Evolutionary conservation across 2,888 invertebrate species (phyloP).

Genomic region (Phania funesta): DNA sequence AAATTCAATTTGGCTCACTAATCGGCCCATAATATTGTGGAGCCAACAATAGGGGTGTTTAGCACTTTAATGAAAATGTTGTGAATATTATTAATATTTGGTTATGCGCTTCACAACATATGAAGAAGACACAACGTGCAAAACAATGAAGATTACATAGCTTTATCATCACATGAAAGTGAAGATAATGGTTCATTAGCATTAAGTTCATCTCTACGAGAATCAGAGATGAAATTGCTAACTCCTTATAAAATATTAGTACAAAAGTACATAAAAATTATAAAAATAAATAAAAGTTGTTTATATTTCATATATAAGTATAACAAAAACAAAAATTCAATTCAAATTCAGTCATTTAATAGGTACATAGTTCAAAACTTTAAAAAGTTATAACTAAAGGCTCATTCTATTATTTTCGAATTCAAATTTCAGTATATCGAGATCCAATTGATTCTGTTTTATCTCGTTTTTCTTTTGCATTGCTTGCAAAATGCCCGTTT

Average conservation of each 20-base stretch:
- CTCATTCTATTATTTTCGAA: background rate
- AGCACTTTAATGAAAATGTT: conserved; percentile 5
- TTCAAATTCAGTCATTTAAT: background rate
- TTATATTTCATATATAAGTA: no score
- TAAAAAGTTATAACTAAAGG: no score
- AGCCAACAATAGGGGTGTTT: background rate
- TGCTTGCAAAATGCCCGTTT: conserved; percentile 1
- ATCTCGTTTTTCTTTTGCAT: conserved; percentile 17
- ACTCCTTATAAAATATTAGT: no score
- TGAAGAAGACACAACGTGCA: background rate
- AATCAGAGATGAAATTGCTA: conserved; percentile 1
- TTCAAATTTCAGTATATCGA: conserved; percentile 1
- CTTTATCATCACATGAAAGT: background rate
- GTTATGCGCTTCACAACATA: conserved; percentile 2
- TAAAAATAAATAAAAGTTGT: background rate
- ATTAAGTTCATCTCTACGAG: background rate
- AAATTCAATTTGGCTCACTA: background rate
- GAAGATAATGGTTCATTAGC: background rate
- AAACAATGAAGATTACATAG: background rate
- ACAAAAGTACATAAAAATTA: background rate
- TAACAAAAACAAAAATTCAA: background rate
- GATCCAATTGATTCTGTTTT: conserved; percentile 14
- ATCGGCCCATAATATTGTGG: background rate
- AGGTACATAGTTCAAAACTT: no score
- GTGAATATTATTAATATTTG: conserved; percentile 1